Base-by-base conservation (phyloP, 2,888 invertebrate species). In the Chironomus tentans region DNA sequence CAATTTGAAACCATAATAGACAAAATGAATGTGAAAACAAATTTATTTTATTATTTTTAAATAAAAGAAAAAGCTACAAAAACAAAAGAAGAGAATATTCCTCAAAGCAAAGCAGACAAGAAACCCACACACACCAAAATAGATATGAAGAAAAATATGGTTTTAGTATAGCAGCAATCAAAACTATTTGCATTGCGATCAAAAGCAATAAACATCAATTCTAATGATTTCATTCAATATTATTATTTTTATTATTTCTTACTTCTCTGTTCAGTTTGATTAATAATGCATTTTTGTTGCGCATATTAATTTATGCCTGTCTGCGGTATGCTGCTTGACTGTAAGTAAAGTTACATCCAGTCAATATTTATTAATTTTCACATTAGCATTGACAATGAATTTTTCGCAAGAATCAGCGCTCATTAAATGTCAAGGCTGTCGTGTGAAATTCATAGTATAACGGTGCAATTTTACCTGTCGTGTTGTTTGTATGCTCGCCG, bases 301-400 rank as follows among this genome's bases (percentile, higher is more conserved):
- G 56, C 56, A 65, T 65, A 65, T 65, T 65, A 65, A 65, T 65
- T 65, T 65, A 65, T 65, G 65, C 65, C 65, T 65, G 65, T 65
- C 65, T 65, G 65, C 56, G 56, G 56, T 65, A 21, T 65, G 13
- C 10, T 65, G 24, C 21, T 10, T 24, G 21, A 3, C 21, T 24
- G 13, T 65, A 65, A 13, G 15, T 21, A 65, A 65, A 65, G 21
- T 24, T 24, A 65, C 65, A 65, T 65, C 22, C 18, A 65, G 24
- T 22, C 65, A 65, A 65, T 65, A 24, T 65, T 65, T 65, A 65
- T 65, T 21, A 65, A 65, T 65, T 65, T 65, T 22, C 65, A 24
- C 65, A 65, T 65, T 65, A 65, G 22, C 65, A 65, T 65, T 65
- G 65, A 65, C 65, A 65, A 65, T 65, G 65, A 65, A 65, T 65